Conservation (phyloP, 2,113 vertebrate genomes). For the Petrocephalus microphthalmus region DNA sequence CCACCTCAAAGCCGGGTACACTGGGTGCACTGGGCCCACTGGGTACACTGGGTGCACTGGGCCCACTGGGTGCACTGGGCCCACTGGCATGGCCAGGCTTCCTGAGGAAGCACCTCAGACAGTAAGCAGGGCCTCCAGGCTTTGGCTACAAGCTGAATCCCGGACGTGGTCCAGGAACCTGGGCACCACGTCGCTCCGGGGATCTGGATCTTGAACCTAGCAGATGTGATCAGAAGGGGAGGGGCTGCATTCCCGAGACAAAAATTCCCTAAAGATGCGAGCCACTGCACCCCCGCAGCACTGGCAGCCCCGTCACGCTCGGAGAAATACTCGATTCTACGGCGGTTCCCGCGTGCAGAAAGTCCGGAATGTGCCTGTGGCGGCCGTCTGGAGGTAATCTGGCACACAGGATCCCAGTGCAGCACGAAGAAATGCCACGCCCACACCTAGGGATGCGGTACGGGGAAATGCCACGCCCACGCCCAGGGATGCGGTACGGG, state of each 20-base stretch:
- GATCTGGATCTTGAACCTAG: background rate
- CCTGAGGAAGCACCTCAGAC: background rate
- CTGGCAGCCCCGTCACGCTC: background rate
- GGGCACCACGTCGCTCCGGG: background rate
- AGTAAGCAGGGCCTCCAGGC: background rate
- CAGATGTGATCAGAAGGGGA: slow-evolving; percentile 13
- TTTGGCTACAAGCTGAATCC: background rate
- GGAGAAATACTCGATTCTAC: slow-evolving; percentile 10
- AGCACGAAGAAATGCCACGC: background rate
- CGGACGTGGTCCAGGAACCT: background rate
- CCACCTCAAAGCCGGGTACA: background rate
- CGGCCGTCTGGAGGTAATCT: background rate
- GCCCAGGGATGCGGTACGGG: background rate
- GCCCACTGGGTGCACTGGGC: background rate
- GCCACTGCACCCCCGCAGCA: background rate
- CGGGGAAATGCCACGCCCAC: background rate
- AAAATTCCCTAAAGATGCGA: slow-evolving; percentile 20
- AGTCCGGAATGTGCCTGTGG: no score
- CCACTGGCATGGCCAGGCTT: background rate
- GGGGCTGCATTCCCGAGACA: background rate
- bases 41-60: no score
- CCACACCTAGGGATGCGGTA: background rate
- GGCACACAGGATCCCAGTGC: background rate
- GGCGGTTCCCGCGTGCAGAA: background rate
- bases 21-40: background rate